Evolutionary conservation across 1,140 invertebrate genomes (phyloP), one percentile per base, ranked within the genome.

Genomic region (Andrena cerasifolii): DNA sequence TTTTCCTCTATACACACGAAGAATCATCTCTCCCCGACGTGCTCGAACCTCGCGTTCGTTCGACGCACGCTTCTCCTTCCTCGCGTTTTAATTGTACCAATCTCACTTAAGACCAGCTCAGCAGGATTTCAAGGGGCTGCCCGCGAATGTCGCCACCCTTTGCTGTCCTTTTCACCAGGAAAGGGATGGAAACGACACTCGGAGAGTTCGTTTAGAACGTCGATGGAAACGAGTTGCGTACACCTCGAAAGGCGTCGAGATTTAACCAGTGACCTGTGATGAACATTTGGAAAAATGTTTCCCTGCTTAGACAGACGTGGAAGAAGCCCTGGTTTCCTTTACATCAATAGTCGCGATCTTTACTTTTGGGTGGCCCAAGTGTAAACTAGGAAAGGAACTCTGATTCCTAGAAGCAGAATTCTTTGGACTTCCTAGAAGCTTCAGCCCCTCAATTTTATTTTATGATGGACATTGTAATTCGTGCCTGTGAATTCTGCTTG

Each of bases 71-170:
- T 66, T 18, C 28, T 24, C 28, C 21, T 26, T 77, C 45, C 49
- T n/a, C 3, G 5, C 10, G 8, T 33, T 24, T 43, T 47, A 61
- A 83, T 51, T 61, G 70, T 62, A 54, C 61, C 80, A 80, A 75
- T 79, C 58, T 66, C 80, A 84, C 82, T 84, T 84, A 79, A 84
- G 82, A 83, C 70, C 58, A 71, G 80, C 80, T 78, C 65, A 45
- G 62, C 59, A 70, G 62, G 58, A 59, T 76, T 76, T 63, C 63
- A 49, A 63, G 66, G 56, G 31, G 51, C 40, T 43, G 24, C 78
- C 54, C 78, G 78, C 72, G 49, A 54, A 56, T 47, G 33, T 6
- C 33, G n/a, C 58, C 58, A 10, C 21, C 7, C 6, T 8, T 21
- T 14, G 10, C 26, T 2, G 14, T 36, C 36, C 6, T 4, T 67